Evolutionary conservation across 2,888 invertebrate species (phyloP).

Genomic region (Colostygia pectinataria): DNA sequence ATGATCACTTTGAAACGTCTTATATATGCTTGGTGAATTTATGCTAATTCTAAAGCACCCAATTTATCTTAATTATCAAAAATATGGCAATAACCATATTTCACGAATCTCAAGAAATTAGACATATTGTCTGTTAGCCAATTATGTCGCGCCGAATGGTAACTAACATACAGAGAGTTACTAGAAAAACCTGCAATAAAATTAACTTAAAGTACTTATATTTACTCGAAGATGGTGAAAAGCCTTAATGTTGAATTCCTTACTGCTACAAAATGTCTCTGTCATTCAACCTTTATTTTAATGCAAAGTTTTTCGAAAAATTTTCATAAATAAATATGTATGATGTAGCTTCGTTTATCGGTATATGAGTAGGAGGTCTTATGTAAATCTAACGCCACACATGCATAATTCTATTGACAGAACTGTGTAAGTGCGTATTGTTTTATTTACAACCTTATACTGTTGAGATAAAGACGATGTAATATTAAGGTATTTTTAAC

Average conservation of each 20-base stretch:
- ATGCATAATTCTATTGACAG: slow-evolving; percentile 42
- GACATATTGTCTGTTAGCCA: no score
- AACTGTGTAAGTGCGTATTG: slow-evolving; percentile 21
- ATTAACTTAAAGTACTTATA: no score
- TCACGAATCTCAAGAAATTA: no score
- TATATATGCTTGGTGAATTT: no score
- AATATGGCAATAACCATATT: no score
- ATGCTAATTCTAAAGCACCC: no score
- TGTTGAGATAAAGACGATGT: background rate
- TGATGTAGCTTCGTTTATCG: slow-evolving; percentile 31
- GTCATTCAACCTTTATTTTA: slow-evolving; percentile 23
- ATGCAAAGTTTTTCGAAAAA: slow-evolving; percentile 28
- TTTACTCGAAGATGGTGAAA: no score
- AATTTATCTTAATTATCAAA: no score
- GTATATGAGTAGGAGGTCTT: slow-evolving; percentile 31
- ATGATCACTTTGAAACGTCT: no score
- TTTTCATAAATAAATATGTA: slow-evolving; percentile 34
- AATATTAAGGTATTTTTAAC: slow-evolving; percentile 44
- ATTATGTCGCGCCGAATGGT: no score
- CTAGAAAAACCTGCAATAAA: no score
- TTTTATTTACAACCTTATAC: slow-evolving; percentile 14
- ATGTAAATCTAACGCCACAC: slow-evolving; percentile 39
- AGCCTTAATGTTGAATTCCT: background rate
- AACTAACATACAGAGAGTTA: no score
- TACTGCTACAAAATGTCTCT: slow-evolving; percentile 1